A percentile compares a stretch with the other conserved stretches of the same genome.
Evolutionary conservation across 1,140 invertebrate genomes (phyloP).

Genomic region (Halyomorpha halys): DNA sequence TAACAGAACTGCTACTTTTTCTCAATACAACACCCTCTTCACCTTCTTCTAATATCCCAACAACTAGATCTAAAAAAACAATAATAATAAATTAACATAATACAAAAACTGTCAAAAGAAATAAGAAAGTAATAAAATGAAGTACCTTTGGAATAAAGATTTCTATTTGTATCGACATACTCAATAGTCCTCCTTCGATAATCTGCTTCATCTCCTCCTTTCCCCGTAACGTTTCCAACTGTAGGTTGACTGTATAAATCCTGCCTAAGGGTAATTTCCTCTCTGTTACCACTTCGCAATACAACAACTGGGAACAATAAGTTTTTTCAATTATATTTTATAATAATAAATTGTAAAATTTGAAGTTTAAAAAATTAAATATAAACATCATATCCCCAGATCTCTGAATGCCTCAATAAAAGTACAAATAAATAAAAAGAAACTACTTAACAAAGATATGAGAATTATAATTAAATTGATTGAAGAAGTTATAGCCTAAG

Average conservation of each 20-base stretch:
- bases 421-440: too few species aligned
- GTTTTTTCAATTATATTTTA: too few species aligned
- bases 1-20: conserved; percentile 12
- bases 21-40: neutral
- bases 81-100: neutral
- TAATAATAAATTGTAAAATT: too few species aligned
- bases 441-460: too few species aligned
- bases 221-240: conserved; percentile 35
- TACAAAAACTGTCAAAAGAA: neutral
- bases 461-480: too few species aligned
- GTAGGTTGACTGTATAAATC: conserved; percentile 22
- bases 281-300: neutral
- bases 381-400: too few species aligned
- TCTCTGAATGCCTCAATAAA: too few species aligned
- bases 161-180: conserved; percentile 41
- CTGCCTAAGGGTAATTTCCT: neutral
- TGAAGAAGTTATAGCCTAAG: too few species aligned
- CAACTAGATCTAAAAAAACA: neutral
- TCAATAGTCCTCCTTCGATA: conserved; percentile 38
- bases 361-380: too few species aligned
- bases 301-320: neutral
- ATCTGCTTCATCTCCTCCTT: conserved; percentile 36
- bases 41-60: conserved; percentile 1
- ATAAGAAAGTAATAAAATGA: neutral
- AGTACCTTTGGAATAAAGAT: conserved; percentile 25